Evolutionary conservation across 1,140 invertebrate species (phyloP), one percentile per base, ranked within the genome.

Genomic region (Achatina immaculata): DNA sequence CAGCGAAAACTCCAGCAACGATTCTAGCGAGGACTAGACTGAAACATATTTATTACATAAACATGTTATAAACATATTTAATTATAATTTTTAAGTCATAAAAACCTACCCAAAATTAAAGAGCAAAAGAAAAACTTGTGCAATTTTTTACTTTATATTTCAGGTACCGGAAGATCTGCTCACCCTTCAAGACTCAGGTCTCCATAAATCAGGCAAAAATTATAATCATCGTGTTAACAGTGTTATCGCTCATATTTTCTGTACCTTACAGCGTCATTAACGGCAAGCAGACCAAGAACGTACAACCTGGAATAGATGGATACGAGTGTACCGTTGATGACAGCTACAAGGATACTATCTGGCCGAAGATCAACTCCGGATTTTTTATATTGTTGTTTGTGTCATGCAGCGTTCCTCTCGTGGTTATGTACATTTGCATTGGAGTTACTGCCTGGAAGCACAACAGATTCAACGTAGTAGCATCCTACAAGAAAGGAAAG

Each of bases 321-420:
- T 76, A 62, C 24, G 79, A 81, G 36, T 84, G 83, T 74, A 78
- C 79, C 6, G 43, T 80, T 21, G 81, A 80, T n/a, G 81, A 82
- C 71, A 24, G 1, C 11, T 82, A 81, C 58, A 19, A 75, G 7
- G 55, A 55, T 28, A 77, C 81, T 24, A 55, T 48, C 11, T 83
- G 78, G 42, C 81, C 83, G 28, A 43, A 78, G 36, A 36, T 80
- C n/a, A 81, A 78, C 73, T 43, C 71, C 24, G 69, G 40, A 0
- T 36, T 81, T 19, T 78, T 81, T 9, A 31, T 82, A 19, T 38
- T 85, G 21, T 34, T 83, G 16, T 83, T 85, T 78, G 0, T 85
- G 51, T 34, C 19, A 3, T 65, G 28, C 43, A 14, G 42, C 34
- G 24, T 51, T 31, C 62, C 77, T 1, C 62, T 79, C 4, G 66